Percentiles rank a stretch among this genome's conserved stretches.
Conservation (phyloP, 2,797 vertebrate genomes). For the Lacerta bilineata region DNA sequence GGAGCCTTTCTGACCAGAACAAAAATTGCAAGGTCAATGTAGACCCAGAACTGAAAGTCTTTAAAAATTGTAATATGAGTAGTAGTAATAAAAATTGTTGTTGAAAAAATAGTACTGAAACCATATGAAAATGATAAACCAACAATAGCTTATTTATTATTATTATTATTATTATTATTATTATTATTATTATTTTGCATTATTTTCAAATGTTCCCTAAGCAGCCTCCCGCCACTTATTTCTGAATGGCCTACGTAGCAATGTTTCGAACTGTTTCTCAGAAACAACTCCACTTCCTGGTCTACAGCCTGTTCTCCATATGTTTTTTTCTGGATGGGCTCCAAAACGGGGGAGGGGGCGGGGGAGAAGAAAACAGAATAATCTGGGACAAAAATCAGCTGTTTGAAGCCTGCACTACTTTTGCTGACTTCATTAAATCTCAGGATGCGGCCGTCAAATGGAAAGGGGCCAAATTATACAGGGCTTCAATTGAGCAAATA, state of each 20-base stretch:
- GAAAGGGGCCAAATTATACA: not conserved
- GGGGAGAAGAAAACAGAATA: not conserved
- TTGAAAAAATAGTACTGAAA: no score
- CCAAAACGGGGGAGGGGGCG: constrained; percentile 23
- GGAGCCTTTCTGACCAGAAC: not conserved
- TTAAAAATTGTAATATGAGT: not conserved
- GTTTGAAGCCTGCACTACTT: not conserved
- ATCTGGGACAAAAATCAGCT: constrained; percentile 10
- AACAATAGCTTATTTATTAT: no score
- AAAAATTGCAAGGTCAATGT: constrained; percentile 28
- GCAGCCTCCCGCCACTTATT: constrained; percentile 56
- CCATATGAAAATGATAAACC: no score
- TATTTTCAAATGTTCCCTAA: not conserved
- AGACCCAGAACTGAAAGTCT: not conserved
- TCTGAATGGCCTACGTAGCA: constrained; percentile 45
- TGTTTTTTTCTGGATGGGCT: constrained; percentile 60
- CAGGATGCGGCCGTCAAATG: fast-evolving
- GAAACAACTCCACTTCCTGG: constrained; percentile 55
- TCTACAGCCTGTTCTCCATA: constrained; percentile 58
- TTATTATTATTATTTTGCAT: not conserved
- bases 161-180: not conserved
- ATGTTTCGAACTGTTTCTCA: constrained; percentile 23
- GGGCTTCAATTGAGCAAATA: not conserved
- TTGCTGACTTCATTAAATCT: not conserved
- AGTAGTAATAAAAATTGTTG: not conserved